Percentiles rank a stretch among this genome's conserved stretches.
These are phyloP conservation scores for Amia ocellicauda DNA, from an alignment of 2,113 vertebrate species.

Conservation along the genomic window DNA sequence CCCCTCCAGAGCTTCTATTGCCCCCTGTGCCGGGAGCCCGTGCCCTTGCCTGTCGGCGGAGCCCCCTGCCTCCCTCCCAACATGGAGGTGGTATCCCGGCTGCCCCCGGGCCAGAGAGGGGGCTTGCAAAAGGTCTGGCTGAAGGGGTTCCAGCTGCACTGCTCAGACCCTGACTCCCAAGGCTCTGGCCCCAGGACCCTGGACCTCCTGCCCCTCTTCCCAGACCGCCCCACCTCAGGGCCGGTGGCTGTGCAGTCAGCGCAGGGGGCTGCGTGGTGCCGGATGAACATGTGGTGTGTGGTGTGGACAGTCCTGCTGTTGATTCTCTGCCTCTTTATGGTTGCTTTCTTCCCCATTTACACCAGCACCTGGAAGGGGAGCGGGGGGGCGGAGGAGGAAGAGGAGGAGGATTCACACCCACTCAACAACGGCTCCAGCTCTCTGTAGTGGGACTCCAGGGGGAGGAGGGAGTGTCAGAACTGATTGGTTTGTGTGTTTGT, in stretches of 20 bases:
- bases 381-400: too few species aligned
- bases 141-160: slow-evolving; percentile 28
- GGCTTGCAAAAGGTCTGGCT: slow-evolving; percentile 25
- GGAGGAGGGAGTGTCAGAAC: too few species aligned
- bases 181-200: neutral
- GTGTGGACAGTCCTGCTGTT: neutral
- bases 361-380: neutral
- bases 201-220: neutral
- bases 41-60: slow-evolving; percentile 18
- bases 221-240: neutral
- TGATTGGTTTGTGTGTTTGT: too few species aligned
- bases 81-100: slow-evolving; percentile 23
- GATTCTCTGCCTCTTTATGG: slow-evolving; percentile 8
- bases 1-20: slow-evolving; percentile 22
- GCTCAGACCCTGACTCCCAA: neutral
- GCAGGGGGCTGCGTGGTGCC: too few species aligned
- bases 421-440: too few species aligned
- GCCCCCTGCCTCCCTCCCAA: slow-evolving; percentile 26
- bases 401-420: too few species aligned
- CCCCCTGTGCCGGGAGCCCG: slow-evolving; percentile 24
- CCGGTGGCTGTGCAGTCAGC: neutral
- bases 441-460: too few species aligned
- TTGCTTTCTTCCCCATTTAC: slow-evolving; percentile 19
- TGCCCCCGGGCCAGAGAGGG: slow-evolving; percentile 23
- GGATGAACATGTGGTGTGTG: slow-evolving; percentile 8